phyloP scores from a whole-genome alignment of 37 sponge, comb jelly and placozoan species.

The Geodia barretti region DNA sequence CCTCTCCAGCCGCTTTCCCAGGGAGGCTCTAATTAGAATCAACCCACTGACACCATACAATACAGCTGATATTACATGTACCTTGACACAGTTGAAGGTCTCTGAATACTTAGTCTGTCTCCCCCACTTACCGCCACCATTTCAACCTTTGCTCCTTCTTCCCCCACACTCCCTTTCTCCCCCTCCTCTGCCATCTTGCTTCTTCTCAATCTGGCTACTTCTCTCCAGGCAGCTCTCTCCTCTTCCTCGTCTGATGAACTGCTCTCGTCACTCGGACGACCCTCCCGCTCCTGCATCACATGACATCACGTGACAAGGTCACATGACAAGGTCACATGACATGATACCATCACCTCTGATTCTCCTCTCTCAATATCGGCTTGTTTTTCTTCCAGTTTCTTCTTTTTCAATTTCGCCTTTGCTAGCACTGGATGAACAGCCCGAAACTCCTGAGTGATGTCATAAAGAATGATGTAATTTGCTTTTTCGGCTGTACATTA shows the following conservation, averaged over 20 bases:
- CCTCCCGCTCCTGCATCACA: slow-evolving; percentile 20
- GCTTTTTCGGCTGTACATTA: not conserved
- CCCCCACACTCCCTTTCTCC: not conserved
- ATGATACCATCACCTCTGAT: slow-evolving; percentile 4
- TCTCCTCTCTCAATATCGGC: slow-evolving; percentile 19
- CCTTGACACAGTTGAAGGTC: not conserved
- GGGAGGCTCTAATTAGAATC: slow-evolving; percentile 11
- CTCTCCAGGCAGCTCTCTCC: slow-evolving; percentile 20
- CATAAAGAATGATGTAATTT: not conserved
- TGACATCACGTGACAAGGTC: not conserved
- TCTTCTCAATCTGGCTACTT: not conserved
- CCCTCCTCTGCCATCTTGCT: not conserved
- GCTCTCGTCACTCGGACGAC: slow-evolving; percentile 27
- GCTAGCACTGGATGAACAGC: slow-evolving; percentile 83
- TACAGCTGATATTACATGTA: too few species aligned
- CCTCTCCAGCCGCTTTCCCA: slow-evolving; percentile 21
- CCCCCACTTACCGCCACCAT: not conserved
- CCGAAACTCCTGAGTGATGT: slow-evolving; percentile 58
- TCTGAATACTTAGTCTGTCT: not conserved
- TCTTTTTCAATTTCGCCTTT: slow-evolving; percentile 47
- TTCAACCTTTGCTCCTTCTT: not conserved
- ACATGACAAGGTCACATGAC: not conserved
- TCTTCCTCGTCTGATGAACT: slow-evolving; percentile 50
- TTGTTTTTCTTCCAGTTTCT: slow-evolving; percentile 42
- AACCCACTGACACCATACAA: too few species aligned